Conservation (phyloP, 2,113 vertebrate species). For the Malurus alboscapulatus region DNA sequence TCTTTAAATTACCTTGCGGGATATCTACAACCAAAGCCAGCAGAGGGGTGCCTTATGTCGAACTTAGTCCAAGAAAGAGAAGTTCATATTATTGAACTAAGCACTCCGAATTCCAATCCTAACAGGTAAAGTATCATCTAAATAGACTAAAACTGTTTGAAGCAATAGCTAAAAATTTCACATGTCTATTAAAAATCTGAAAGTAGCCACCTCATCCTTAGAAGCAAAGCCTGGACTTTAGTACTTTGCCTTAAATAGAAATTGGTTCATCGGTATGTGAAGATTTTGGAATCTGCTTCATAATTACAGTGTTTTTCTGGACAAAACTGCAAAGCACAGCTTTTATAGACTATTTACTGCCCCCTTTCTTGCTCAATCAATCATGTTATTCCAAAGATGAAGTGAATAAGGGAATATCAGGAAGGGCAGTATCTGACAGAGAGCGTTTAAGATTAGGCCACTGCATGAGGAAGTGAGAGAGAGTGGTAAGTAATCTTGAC, state of each 20-base stretch:
- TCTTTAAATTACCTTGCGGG: constrained; percentile 95
- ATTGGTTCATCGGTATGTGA: neutral
- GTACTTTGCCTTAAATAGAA: neutral
- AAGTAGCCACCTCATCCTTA: neutral
- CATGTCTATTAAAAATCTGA: neutral
- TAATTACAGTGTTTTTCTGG: neutral
- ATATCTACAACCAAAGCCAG: constrained; percentile 85
- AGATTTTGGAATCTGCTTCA: neutral
- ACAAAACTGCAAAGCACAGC: neutral
- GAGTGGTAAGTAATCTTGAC: neutral
- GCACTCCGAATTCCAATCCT: constrained; percentile 87
- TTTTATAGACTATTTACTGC: neutral
- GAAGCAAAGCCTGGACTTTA: neutral
- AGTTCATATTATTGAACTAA: constrained; percentile 93
- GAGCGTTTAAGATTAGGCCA: neutral
- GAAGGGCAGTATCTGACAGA: neutral
- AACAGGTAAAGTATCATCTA: constrained; percentile 80
- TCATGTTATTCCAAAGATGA: neutral
- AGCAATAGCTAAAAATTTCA: neutral
- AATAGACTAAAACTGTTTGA: neutral
- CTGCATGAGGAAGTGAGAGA: neutral
- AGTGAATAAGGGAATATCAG: neutral
- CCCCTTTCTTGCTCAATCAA: neutral
- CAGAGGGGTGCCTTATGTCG: constrained; percentile 86
- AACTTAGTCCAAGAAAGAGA: constrained; percentile 76